Evolutionary conservation across 2,888 invertebrate genomes (phyloP), one percentile per base, ranked within the genome.

Genomic region (Eurytoma californica): DNA sequence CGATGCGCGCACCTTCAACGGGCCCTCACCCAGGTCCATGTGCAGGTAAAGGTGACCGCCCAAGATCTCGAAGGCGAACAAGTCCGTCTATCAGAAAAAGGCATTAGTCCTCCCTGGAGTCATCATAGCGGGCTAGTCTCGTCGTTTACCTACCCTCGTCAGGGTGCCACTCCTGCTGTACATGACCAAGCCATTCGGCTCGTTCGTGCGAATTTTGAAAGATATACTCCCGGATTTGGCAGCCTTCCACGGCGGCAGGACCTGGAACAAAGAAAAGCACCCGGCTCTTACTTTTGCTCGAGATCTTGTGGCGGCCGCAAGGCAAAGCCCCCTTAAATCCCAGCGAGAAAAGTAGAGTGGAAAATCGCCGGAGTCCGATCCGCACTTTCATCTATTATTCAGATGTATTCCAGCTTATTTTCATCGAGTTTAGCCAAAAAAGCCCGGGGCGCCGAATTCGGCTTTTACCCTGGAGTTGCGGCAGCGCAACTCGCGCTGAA

Each of bases 201-300:
- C 98, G 89, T 96, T 97, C 65, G 98, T 98, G 82, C 98, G 94
- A 88, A 99, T 97, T 92, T 98, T 97, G 91, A 98, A 97, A 61
- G 97, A 95, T 87, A 98, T 95, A 47, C 95, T 96, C 80, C 97
- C 97, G 39, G 95, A 94, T 88, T 95, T 95, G 87, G 96, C 95
- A 2, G 96, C 96, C 89, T 97, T 97, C 97, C 97, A 97, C 75
- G 96, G 95, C 61, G 97, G 97, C 86, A 98, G 91, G 72, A 95
- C 94, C 96, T 96, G 93, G 83, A 91, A 91, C 87, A 87, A 86
- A 87, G 83, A 83, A 83, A 80, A 82, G 80, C 76, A 79, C 70
- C 60, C 30, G 61, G 77, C 74, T 80, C 77, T 77, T 80, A 80
- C 74, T 77, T 74, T 77, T 80, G 77, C 74, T 69, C 69, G 73